These are phyloP conservation scores for Drosophila mercatorum DNA, from an alignment of 2,888 invertebrate genomes.

Conservation along the genomic window DNA sequence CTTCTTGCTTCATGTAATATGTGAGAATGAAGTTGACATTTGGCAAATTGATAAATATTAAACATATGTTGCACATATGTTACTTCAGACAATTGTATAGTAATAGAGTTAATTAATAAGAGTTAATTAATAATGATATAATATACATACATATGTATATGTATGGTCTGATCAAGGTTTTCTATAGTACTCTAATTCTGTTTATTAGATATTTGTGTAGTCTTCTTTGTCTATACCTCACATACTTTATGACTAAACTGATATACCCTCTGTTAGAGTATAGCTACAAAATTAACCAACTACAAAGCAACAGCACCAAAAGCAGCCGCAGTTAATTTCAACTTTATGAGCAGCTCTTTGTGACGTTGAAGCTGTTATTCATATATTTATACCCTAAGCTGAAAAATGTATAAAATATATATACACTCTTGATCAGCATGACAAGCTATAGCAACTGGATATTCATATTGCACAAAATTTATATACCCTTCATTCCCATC, in stretches of 20 bases:
- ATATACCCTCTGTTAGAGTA: neutral
- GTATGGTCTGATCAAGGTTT: neutral
- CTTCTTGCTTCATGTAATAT: neutral
- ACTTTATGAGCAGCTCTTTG: slow-evolving; percentile 39
- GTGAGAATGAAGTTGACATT: neutral
- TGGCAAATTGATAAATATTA: no score
- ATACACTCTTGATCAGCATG: neutral
- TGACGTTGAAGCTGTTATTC: neutral
- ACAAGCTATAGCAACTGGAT: neutral
- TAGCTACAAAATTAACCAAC: neutral
- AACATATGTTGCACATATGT: no score
- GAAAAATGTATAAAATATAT: neutral
- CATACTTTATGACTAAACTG: no score
- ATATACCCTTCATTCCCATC: neutral
- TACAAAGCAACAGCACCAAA: slow-evolving; percentile 18
- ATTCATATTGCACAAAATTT: neutral
- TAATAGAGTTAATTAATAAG: no score
- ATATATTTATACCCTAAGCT: neutral
- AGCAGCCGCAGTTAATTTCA: slow-evolving; percentile 45
- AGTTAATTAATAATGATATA: no score
- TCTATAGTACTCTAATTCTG: neutral
- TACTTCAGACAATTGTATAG: no score
- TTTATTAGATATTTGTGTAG: neutral
- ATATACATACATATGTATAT: no score
- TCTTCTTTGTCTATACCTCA: neutral